Percentiles rank a stretch among this genome's conserved stretches.
These are phyloP conservation scores for Cyphomyrmex costatus DNA, from an alignment of 1,140 invertebrate species.

Conservation along the genomic window DNA sequence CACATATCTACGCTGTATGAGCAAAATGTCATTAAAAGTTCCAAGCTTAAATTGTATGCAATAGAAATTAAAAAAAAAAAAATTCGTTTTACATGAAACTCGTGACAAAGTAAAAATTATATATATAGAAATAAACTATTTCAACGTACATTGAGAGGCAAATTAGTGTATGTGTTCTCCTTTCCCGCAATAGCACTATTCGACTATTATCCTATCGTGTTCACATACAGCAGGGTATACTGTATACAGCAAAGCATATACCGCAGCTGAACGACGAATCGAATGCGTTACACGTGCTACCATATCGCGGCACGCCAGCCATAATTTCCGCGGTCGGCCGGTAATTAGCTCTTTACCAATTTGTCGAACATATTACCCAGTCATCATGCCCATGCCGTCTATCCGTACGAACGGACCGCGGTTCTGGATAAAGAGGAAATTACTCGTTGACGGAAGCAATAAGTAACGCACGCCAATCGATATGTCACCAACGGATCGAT, in stretches of 20 bases:
- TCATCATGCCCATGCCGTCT: conserved; percentile 55
- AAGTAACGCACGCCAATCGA: conserved; percentile 72
- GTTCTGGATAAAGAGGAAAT: conserved; percentile 77
- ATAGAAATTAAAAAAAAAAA: neutral
- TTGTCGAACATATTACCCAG: conserved; percentile 77
- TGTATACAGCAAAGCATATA: conserved; percentile 23
- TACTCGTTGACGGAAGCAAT: conserved; percentile 79
- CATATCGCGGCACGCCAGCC: conserved; percentile 48
- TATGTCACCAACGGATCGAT: conserved; percentile 54
- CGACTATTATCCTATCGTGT: conserved; percentile 48
- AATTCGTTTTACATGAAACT: neutral
- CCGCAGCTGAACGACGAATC: conserved; percentile 53
- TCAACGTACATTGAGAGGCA: neutral
- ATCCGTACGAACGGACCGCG: conserved; percentile 66
- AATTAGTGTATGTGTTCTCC: neutral
- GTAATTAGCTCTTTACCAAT: conserved; percentile 79
- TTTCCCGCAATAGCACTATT: conserved; percentile 17
- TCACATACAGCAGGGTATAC: conserved; percentile 28
- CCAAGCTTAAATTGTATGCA: neutral
- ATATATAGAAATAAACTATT: neutral
- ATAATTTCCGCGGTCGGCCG: conserved; percentile 68
- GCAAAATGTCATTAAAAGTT: neutral
- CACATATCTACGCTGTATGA: neutral
- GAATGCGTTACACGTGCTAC: conserved; percentile 43
- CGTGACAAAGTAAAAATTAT: neutral